Evolutionary conservation across 2,888 invertebrate species (phyloP), one percentile per base, ranked within the genome.

Genomic region (Hirtodrosophila alboralis): DNA sequence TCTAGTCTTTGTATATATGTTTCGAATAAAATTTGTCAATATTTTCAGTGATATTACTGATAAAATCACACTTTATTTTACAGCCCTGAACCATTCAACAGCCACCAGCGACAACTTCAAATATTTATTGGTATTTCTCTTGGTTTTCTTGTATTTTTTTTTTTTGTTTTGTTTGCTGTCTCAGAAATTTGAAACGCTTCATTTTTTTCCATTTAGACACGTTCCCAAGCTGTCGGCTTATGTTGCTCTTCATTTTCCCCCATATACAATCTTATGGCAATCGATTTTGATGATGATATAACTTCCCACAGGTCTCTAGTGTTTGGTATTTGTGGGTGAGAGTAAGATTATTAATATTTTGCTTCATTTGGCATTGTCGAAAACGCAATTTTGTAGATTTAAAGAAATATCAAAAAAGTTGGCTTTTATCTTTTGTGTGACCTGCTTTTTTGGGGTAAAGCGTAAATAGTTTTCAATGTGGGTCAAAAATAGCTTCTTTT

Each of bases 171-270:
- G 59, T 57, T 53, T 75, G 54, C 41, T 34, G 14, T 54, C 59
- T 21, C 30, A 43, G 59, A 53, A 73, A 59, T 61, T 62, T 62
- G 62, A 73, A 73, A 73, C 74, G 62, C 48, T 73, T 74, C 56
- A 44, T 43, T 56, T 67, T 71, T 66, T 62, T 33, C 14, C 75
- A 63, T 74, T 74, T 58, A 58, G 78, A 60, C 75, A 74, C 78
- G 73, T 74, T 60, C 43, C 48, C 48, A 72, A 52, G 40, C 36
- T 43, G 38, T 56, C 44, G 43, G 40, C 57, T 47, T 34, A 45
- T 36, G 44, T 30, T 36, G 6, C 14, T 10, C 10, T 5, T 9
- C 13, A n/a, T 27, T 16, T 10, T 1, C 23, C 47, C 14, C 36
- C 36, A 4, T 4, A 3, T 5, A 3, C 31, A 0, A 8, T 5